Conservation (phyloP, 2,888 invertebrate species). For the Nymphalis c-album region DNA sequence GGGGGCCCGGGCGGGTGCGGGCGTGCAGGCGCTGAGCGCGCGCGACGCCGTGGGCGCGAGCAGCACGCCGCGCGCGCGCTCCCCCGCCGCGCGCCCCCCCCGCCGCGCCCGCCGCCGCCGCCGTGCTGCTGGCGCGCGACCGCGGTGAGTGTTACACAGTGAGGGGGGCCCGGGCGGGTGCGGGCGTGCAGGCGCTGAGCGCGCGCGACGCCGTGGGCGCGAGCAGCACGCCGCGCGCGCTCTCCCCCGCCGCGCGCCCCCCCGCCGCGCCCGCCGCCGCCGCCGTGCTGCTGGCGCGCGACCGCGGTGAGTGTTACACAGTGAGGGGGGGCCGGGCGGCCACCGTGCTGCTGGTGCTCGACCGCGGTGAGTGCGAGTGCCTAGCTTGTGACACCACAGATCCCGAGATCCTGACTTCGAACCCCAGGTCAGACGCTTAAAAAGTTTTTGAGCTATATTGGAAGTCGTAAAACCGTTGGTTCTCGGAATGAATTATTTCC, state of each 20-base stretch:
- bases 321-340: conserved; percentile 44
- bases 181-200: conserved; percentile 11
- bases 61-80: conserved; percentile 50
- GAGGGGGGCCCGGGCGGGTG: too few species aligned
- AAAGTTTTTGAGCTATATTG: too few species aligned
- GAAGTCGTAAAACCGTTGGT: too few species aligned
- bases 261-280: conserved; percentile 44
- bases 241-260: conserved; percentile 4
- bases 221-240: conserved; percentile 21
- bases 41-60: conserved; percentile 54
- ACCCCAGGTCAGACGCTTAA: too few species aligned
- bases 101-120: conserved; percentile 42
- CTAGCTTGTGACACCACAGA: too few species aligned
- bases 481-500: too few species aligned
- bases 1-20: too few species aligned
- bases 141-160: too few species aligned
- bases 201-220: conserved; percentile 16
- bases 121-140: conserved; percentile 48
- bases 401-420: too few species aligned
- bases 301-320: conserved; percentile 46
- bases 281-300: conserved; percentile 54
- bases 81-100: conserved; percentile 40
- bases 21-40: too few species aligned
- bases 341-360: conserved; percentile 54
- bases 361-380: conserved; percentile 47